Percentiles rank a stretch among this genome's conserved stretches.
Evolutionary conservation across 2,888 invertebrate genomes (phyloP).

Genomic region (Drosophila recens): DNA sequence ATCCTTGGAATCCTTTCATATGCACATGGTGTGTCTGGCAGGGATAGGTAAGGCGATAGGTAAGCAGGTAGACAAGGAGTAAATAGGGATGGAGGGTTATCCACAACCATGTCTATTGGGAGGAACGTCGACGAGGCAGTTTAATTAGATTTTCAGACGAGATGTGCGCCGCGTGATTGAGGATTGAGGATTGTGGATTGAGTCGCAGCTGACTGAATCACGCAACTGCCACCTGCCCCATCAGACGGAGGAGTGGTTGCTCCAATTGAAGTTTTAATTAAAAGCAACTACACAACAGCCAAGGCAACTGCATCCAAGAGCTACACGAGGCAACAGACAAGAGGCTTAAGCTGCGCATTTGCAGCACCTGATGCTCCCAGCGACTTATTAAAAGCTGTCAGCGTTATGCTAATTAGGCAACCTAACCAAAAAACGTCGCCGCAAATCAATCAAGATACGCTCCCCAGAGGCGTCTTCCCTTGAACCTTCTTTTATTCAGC

Average conservation of each 20-base stretch:
- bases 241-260: constrained; percentile 4
- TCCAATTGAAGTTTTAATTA: constrained; percentile 82
- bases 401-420: constrained; percentile 71
- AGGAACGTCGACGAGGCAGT: constrained; percentile 44
- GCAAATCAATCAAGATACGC: constrained; percentile 68
- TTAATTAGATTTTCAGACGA: constrained; percentile 72
- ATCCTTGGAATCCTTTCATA: neutral
- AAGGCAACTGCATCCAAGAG: constrained; percentile 32
- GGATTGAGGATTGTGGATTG: constrained; percentile 32
- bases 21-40: constrained; percentile 3
- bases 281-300: constrained; percentile 64
- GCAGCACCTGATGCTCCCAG: constrained; percentile 51
- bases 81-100: neutral
- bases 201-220: constrained; percentile 25
- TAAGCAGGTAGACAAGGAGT: too few species aligned
- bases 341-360: constrained; percentile 47
- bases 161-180: constrained; percentile 68
- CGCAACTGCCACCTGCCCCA: constrained; percentile 25
- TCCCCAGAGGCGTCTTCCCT: neutral
- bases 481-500: neutral
- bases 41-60: too few species aligned
- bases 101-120: constrained; percentile 3
- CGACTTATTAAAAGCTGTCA: constrained; percentile 69
- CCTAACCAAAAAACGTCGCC: constrained; percentile 45
- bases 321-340: neutral